Evolutionary conservation across 2,888 invertebrate species (phyloP).

Genomic region (Lochmaea capreae): DNA sequence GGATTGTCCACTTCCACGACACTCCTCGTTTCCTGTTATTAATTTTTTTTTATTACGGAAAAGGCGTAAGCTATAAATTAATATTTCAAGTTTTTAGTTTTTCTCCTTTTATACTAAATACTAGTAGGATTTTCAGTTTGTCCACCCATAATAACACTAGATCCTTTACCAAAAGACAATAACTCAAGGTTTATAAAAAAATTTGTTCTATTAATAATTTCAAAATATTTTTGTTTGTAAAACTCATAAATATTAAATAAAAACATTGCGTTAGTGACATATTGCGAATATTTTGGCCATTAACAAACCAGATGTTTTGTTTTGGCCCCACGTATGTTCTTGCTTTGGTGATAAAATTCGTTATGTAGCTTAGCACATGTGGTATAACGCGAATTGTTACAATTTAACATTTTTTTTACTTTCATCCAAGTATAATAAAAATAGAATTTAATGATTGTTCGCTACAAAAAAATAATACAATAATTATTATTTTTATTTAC

Average conservation of each 20-base stretch:
- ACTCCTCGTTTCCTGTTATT: constrained; percentile 46
- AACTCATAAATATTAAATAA: neutral
- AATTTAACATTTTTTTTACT: neutral
- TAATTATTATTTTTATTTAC: neutral
- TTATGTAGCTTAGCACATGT: neutral
- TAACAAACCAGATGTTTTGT: neutral
- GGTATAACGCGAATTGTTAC: neutral
- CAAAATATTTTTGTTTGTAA: too few relatives aligned
- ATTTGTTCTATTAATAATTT: too few relatives aligned
- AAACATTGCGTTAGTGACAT: neutral
- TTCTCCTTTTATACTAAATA: too few relatives aligned
- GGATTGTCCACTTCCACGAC: constrained; percentile 39
- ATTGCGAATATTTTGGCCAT: neutral
- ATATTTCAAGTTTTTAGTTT: neutral
- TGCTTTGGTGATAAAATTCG: constrained; percentile 4
- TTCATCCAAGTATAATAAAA: neutral
- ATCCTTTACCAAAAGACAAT: too few relatives aligned
- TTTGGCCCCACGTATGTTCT: constrained; percentile 2
- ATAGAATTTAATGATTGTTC: neutral
- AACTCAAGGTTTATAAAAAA: too few relatives aligned
- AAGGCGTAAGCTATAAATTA: neutral
- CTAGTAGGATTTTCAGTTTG: neutral
- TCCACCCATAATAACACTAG: neutral
- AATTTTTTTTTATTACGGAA: constrained; percentile 24
- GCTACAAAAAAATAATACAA: neutral